Evolutionary conservation across 2,888 invertebrate species (phyloP), one percentile per base, ranked within the genome.

Genomic region (Harmothoe impar): DNA sequence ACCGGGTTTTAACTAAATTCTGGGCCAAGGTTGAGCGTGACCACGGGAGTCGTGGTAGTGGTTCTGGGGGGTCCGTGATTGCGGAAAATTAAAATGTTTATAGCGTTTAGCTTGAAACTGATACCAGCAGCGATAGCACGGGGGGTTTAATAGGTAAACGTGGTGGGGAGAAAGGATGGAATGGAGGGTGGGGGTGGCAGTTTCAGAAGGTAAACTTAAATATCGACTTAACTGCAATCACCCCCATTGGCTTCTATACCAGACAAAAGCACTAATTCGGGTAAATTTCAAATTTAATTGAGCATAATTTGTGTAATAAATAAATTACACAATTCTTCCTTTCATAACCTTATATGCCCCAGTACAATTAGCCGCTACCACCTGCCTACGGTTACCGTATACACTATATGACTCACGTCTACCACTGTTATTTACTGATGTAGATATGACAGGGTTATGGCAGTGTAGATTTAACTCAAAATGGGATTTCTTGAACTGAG

Each of bases 51-150:
- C 23, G 10, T 3, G 3, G 43, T 10, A 12, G 20, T 62, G 20
- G 62, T 3, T 5, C 1, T 62, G 33, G 33, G 43, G 81, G 15
- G 43, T 25, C 81, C 20, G 35, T 81, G 81, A 43, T 81, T 81
- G 81, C 43, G n/a, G 17, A 33, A 25, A 43, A 62, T 43, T 33
- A 62, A 81, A 81, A 81, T 81, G 81, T 81, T 81, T 81, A 81
- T 33, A 33, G 43, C 33, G 81, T 81, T 81, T 81, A 81, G 15
- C 33, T 0, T 17, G 23, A 33, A 81, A 43, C 81, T 43, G 81
- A 81, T 81, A 81, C 81, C 7, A 62, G 62, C 3, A 62, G 20
- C 3, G 81, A 43, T 35, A 43, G 81, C 23, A 43, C 43, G 43
- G 43, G 43, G 43, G 10, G 43, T 43, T 43, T 43, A 25, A 77